Evolutionary conservation across 2,888 invertebrate species (phyloP).

Genomic region (Conus canariensis): DNA sequence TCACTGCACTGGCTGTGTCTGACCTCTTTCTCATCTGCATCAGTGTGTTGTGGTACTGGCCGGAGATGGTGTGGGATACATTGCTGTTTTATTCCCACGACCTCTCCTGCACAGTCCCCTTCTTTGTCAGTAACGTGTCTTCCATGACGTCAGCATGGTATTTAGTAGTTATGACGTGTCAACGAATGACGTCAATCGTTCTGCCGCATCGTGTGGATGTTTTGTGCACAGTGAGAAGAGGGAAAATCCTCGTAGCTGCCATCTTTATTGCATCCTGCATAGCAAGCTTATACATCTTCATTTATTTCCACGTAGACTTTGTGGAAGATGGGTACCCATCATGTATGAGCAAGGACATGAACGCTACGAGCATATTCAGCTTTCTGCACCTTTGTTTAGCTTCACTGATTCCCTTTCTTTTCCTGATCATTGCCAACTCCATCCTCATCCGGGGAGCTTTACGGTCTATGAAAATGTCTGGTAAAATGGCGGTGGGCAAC

Average conservation of each 20-base stretch:
- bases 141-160: slow-evolving; percentile 39
- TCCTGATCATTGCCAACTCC: background rate
- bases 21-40: background rate
- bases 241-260: background rate
- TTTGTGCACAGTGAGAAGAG: slow-evolving; percentile 1
- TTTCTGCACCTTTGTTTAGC: background rate
- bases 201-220: slow-evolving; percentile 5
- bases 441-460: background rate
- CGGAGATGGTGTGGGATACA: background rate
- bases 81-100: background rate
- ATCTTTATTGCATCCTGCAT: background rate
- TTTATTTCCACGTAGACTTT: background rate
- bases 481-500: background rate
- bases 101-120: background rate
- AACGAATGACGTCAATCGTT: slow-evolving; percentile 29
- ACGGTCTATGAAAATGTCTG: background rate
- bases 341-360: background rate
- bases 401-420: background rate
- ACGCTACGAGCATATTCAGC: background rate
- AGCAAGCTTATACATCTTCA: background rate
- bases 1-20: slow-evolving; percentile 19
- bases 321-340: background rate
- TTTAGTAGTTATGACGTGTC: slow-evolving; percentile 31
- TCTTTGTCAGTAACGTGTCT: background rate
- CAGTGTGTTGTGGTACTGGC: background rate